Percentiles rank a stretch among this genome's conserved stretches.
phyloP scores from a whole-genome alignment of 1,140 invertebrate species.

The Euschistus heros region DNA sequence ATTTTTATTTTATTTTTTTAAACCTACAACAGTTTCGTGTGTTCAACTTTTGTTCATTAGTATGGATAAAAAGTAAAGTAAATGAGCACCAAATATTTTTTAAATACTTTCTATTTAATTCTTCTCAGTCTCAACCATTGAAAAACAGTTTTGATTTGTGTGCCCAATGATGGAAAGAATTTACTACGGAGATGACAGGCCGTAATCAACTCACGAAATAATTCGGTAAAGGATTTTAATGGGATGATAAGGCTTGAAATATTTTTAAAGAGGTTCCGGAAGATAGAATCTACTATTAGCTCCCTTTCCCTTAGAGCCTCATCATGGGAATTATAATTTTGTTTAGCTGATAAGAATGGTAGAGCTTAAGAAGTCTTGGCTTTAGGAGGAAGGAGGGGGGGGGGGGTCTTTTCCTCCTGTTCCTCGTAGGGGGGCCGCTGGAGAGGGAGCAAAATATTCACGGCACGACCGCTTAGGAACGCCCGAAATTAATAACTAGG shows the following conservation, averaged over 20 bases:
- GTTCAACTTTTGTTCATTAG: too few relatives aligned
- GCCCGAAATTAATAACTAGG: constrained; percentile 15
- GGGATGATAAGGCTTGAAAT: constrained; percentile 1
- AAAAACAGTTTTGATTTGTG: too few relatives aligned
- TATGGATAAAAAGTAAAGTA: too few relatives aligned
- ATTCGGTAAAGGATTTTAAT: not conserved
- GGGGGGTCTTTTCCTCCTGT: constrained; percentile 6
- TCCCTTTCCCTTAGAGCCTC: not conserved
- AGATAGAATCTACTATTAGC: constrained; percentile 11
- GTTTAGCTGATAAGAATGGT: constrained; percentile 4
- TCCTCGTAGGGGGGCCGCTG: not conserved
- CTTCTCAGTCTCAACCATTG: too few relatives aligned
- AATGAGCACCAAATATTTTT: too few relatives aligned
- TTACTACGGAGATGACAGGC: too few relatives aligned
- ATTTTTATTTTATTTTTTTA: too few relatives aligned
- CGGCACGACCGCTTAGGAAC: constrained; percentile 2
- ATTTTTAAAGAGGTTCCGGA: not conserved
- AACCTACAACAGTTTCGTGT: too few relatives aligned
- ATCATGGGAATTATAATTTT: constrained; percentile 10
- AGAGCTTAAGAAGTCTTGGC: not conserved
- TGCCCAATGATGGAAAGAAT: too few relatives aligned
- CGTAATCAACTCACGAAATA: not conserved
- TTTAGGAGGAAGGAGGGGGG: not conserved
- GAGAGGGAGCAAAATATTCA: not conserved
- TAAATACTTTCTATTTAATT: too few relatives aligned